Evolutionary conservation across 2,113 vertebrate genomes (phyloP), one percentile per base, ranked within the genome.

Genomic region (Nerophis ophidion): DNA sequence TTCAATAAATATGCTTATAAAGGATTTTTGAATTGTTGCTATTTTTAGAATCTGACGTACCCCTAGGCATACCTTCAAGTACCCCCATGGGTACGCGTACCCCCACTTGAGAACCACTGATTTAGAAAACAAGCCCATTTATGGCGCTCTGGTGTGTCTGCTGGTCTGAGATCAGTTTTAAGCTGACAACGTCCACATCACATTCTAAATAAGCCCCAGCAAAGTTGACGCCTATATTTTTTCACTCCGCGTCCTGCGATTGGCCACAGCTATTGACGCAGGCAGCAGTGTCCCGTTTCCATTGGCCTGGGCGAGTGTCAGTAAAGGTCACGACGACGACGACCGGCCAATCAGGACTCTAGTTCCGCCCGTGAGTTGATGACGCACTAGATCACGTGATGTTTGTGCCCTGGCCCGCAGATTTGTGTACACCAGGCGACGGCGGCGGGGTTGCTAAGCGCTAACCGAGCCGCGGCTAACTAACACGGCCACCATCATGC

Each of bases 391-490:
- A 87, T 93, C 92, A 93, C 86, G 90, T 93, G 92, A 92, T 93
- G 92, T 93, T 93, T 93, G 92, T 91, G 92, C 91, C 87, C 79
- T 68, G 86, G 83, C 86, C 87, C 77, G 73, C 81, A 79, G 89
- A 88, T 84, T 84, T 87, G 86, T 86, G 88, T 88, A 82, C 83
- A 79, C 81, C 79, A 79, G 77, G 71, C 81, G 85, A 71, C 74
- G 74, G 40, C 66, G 66, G 66, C 71, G 74, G 74, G 74, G 52
- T 57, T 78, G 85, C 84, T 87, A 85, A 87, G 75, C 79, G 82
- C 83, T 87, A 86, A 70, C 80, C 66, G 72, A 82, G 55, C 69
- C 80, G 80, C 79, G 77, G 74, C 71, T 71, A 79, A 83, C 77
- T 82, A 72, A 69, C 80, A 15, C 65, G 58, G 57, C 62, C 81